Conservation (phyloP, 53 echinoderm and acorn worm genomes). For the Apostichopus leukothele region DNA sequence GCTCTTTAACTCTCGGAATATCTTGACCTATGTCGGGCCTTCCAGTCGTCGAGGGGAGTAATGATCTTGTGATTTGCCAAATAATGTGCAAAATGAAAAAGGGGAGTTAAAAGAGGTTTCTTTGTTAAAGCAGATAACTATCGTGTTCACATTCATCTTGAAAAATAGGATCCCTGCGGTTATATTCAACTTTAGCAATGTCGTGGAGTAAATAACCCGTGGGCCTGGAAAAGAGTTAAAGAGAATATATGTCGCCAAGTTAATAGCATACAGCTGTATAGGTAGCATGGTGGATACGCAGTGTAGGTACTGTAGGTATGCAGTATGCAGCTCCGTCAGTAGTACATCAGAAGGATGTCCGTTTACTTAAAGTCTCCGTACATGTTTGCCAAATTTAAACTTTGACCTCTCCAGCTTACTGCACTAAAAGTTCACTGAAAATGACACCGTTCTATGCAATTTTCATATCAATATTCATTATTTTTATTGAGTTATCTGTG, state of each 20-base stretch:
- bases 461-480: too few relatives aligned
- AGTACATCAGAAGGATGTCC: too few relatives aligned
- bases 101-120: neutral
- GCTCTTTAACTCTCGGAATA: neutral
- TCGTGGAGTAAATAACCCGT: neutral
- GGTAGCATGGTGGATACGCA: too few relatives aligned
- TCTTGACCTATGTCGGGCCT: neutral
- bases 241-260: neutral
- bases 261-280: too few relatives aligned
- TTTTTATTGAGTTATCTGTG: too few relatives aligned
- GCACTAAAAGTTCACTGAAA: too few relatives aligned
- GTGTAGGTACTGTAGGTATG: too few relatives aligned
- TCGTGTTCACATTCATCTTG: neutral
- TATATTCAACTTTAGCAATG: neutral
- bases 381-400: too few relatives aligned
- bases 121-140: neutral
- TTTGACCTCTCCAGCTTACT: too few relatives aligned
- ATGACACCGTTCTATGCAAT: too few relatives aligned
- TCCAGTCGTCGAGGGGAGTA: neutral
- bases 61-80: slow-evolving; percentile 10
- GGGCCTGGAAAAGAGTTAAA: neutral
- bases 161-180: neutral
- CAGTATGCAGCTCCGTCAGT: too few relatives aligned
- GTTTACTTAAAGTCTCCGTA: too few relatives aligned
- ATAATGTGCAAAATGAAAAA: slow-evolving; percentile 7